Conservation (phyloP, 2,113 vertebrate species). For the Poicephalus gulielmi region DNA sequence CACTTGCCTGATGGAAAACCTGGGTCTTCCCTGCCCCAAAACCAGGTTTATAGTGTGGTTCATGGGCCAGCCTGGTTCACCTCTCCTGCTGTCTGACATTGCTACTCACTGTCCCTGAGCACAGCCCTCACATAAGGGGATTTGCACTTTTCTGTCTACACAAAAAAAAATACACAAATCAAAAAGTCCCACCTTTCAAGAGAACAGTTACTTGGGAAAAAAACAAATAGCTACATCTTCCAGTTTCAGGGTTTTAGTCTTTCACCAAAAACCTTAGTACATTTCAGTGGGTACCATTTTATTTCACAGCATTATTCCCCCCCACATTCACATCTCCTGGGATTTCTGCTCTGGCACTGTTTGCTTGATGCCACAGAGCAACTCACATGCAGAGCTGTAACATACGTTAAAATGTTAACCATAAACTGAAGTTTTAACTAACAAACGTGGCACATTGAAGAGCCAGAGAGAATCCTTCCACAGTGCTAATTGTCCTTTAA, state of each 20-base stretch:
- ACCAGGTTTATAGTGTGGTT: not conserved
- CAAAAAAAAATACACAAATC: not conserved
- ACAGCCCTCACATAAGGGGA: not conserved
- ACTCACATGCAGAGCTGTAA: not conserved
- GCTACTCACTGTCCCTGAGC: accelerated
- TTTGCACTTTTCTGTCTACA: not conserved
- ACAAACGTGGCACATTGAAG: not conserved
- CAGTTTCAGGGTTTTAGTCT: not conserved
- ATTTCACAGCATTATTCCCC: not conserved
- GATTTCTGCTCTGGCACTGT: not conserved
- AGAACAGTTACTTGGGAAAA: not conserved
- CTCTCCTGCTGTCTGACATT: too few relatives aligned
- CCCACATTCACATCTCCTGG: not conserved
- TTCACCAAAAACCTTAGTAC: not conserved
- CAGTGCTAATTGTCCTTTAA: not conserved
- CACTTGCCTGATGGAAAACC: not conserved
- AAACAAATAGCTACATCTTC: not conserved
- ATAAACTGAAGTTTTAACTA: not conserved
- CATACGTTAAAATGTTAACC: not conserved
- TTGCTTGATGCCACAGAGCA: not conserved
- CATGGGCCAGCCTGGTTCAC: not conserved
- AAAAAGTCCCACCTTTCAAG: not conserved
- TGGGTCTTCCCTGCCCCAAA: not conserved
- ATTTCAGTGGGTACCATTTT: not conserved
- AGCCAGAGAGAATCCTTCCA: not conserved